Evolutionary conservation across 2,888 invertebrate species (phyloP).

Genomic region (Elegia similella): DNA sequence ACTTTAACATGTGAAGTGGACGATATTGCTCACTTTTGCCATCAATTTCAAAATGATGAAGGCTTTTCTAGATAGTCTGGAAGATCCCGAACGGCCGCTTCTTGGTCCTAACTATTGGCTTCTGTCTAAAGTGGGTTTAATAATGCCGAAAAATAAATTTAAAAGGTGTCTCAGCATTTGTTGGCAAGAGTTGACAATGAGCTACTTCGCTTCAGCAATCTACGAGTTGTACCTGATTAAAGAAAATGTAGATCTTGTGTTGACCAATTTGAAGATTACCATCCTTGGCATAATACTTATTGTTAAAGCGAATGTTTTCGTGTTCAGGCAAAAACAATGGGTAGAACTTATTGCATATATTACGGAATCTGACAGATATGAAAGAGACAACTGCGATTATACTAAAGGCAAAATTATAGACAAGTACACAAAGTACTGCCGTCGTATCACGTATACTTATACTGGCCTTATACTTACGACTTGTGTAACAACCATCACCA

Average conservation of each 20-base stretch:
- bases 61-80: slow-evolving; percentile 41
- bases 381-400: slow-evolving; percentile 44
- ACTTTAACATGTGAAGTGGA: too few species aligned
- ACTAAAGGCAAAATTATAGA: slow-evolving; percentile 42
- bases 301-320: slow-evolving; percentile 53
- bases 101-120: slow-evolving; percentile 64
- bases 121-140: slow-evolving; percentile 46
- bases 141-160: slow-evolving; percentile 47
- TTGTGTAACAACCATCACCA: slow-evolving; percentile 41
- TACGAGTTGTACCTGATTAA: slow-evolving; percentile 58
- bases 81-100: slow-evolving; percentile 51
- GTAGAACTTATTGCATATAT: slow-evolving; percentile 53
- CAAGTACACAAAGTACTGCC: slow-evolving; percentile 58
- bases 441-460: slow-evolving; percentile 54
- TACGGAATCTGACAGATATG: slow-evolving; percentile 56
- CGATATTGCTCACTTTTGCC: too few species aligned
- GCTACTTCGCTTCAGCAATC: slow-evolving; percentile 59
- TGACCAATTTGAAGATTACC: slow-evolving; percentile 65
- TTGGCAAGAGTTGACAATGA: slow-evolving; percentile 45
- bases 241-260: slow-evolving; percentile 53
- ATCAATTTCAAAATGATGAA: slow-evolving; percentile 37
- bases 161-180: slow-evolving; percentile 39
- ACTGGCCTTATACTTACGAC: slow-evolving; percentile 58
- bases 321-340: slow-evolving; percentile 60
- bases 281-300: slow-evolving; percentile 62